Conservation (phyloP, 2,113 vertebrate genomes). For the Nestor notabilis region DNA sequence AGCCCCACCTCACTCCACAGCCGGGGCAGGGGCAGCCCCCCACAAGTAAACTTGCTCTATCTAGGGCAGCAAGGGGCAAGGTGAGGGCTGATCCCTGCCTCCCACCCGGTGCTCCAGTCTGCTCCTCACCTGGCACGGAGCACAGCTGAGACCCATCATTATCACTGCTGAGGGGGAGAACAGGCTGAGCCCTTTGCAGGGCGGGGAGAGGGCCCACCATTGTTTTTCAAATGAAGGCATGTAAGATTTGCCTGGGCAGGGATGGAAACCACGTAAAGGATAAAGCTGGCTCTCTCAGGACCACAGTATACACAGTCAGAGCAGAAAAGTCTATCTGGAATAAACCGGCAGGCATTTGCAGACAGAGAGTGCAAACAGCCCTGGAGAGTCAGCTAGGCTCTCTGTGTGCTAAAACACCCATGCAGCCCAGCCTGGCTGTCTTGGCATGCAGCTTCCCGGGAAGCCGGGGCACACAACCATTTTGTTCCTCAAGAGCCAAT, state of each 20-base stretch:
- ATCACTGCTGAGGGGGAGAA: accelerated
- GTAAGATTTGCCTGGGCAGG: not conserved
- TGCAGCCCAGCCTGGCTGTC: not conserved
- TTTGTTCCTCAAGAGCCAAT: not conserved
- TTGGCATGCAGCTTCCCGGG: accelerated
- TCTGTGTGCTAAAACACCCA: accelerated
- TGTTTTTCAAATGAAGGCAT: accelerated
- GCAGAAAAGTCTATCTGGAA: not conserved
- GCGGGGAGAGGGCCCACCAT: accelerated
- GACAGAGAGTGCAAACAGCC: not conserved
- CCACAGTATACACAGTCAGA: not conserved
- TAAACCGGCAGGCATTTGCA: not conserved
- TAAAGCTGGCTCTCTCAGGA: not conserved
- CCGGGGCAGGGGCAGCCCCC: accelerated
- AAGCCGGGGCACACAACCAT: not conserved
- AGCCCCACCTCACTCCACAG: not conserved
- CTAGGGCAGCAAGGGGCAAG: not conserved
- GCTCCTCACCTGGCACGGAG: not conserved
- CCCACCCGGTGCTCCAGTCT: not conserved
- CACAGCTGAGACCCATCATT: not conserved
- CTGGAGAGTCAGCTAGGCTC: not conserved
- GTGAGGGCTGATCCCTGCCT: not conserved
- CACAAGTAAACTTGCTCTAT: too few species aligned
- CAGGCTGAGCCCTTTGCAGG: not conserved
- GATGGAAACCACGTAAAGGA: not conserved